Conservation (phyloP, 2,797 vertebrate genomes). For the Xenopus petersii region DNA sequence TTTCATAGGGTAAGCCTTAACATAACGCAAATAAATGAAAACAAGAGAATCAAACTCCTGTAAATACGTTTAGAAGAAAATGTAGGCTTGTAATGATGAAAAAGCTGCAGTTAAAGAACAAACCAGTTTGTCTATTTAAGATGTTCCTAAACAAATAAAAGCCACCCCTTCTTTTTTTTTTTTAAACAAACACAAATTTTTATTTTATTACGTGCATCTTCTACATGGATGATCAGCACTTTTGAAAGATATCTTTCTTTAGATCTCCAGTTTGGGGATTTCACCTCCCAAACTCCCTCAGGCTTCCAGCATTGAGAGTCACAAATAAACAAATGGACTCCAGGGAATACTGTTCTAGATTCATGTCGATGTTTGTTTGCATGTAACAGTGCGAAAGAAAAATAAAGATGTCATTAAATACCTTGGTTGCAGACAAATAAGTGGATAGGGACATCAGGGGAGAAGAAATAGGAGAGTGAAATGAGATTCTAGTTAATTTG, state of each 20-base stretch:
- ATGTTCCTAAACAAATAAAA: too few species aligned
- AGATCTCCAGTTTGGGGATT: constrained; percentile 27
- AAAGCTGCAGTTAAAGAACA: too few species aligned
- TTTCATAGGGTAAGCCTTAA: too few species aligned
- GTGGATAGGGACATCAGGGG: constrained; percentile 37
- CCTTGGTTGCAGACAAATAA: constrained; percentile 46
- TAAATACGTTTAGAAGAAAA: too few species aligned
- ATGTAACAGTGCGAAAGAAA: constrained; percentile 36
- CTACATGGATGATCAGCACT: not conserved
- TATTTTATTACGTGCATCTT: not conserved
- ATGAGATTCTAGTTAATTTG: constrained; percentile 32
- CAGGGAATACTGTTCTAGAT: constrained; percentile 16
- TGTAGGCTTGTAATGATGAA: too few species aligned
- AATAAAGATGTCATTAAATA: constrained; percentile 49
- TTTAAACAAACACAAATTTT: not conserved
- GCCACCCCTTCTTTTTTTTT: not conserved
- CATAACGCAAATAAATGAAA: too few species aligned
- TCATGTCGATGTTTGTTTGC: constrained; percentile 42
- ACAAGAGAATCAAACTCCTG: too few species aligned
- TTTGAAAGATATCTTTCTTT: constrained; percentile 9
- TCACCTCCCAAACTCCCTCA: constrained; percentile 2
- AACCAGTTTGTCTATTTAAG: too few species aligned
- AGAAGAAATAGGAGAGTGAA: constrained; percentile 33
- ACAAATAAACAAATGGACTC: constrained; percentile 36
- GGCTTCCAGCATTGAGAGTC: constrained; percentile 20